Base-by-base conservation (phyloP, 2,113 vertebrate species). In the Pachyramphus minor region DNA sequence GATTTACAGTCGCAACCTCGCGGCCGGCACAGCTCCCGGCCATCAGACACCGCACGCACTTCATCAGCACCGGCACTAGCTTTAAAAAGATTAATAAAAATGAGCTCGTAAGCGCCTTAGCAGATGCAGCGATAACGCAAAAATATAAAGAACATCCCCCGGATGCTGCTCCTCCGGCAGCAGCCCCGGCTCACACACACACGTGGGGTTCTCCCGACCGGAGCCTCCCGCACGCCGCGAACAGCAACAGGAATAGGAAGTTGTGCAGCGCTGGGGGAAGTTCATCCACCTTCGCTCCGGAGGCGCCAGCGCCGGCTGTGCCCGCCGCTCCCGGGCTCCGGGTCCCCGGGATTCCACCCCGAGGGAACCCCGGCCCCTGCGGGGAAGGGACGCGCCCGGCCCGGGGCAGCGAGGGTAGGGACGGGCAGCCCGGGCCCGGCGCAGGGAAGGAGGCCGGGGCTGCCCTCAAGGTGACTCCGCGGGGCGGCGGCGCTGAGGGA, bases 391-490 rank as follows among this genome's bases (percentile, higher is more conserved):
- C 66, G 41, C n/a, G 64, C 58, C 49, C 58, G 49, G 33, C 50
- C 68, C 21, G 31, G 55, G 39, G 11, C 68, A 18, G 14, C 35
- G 42, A 49, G 39, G 17, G n/a, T 59, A 47, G n/a, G 56, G n/a
- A 63, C 25, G 8, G 12, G 19, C 66, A 64, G 49, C 30, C 12
- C 55, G 56, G 83, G 86, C 74, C 87, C 86, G 67, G 72, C 31
- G 27, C 67, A 9, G 63, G 49, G 24, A 50, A 25, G 27, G 82
- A 92, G 91, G 79, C 94, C 74, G 68, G 17, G 25, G 69, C 80
- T 83, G 77, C 92, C 78, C 73, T 92, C 94, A 94, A 95, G 92
- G 94, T 95, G 94, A 90, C 92, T 89, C 72, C 4, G 85, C 45
- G 45, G 73, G 56, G 41, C 42, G 74, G 68, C 58, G 62, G 78